phyloP scores from a whole-genome alignment of 2,888 invertebrate species.

The Caenorhabditis uteleia region DNA sequence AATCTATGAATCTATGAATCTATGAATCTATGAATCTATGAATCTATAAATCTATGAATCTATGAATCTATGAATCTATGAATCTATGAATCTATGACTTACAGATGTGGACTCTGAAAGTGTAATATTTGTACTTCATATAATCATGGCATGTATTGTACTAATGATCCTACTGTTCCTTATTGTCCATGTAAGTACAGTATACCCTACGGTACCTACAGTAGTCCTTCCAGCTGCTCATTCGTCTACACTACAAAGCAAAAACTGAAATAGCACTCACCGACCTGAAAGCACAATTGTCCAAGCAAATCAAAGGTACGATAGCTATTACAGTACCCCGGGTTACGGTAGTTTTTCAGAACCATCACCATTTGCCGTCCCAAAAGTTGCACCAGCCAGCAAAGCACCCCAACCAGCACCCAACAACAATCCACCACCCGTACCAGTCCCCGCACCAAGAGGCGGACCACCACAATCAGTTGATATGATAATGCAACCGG shows the following conservation, averaged over 20 bases:
- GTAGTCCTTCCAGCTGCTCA: not conserved
- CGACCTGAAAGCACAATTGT: not conserved
- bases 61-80: too few relatives aligned
- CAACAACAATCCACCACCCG: not conserved
- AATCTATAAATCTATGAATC: too few relatives aligned
- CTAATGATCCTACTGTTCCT: not conserved
- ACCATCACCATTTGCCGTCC: not conserved
- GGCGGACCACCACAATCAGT: not conserved
- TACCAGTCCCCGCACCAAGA: not conserved
- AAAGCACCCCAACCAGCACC: not conserved
- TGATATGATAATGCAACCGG: not conserved
- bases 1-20: too few relatives aligned
- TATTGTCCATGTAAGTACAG: constrained; percentile 1
- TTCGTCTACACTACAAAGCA: not conserved
- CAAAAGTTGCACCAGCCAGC: not conserved
- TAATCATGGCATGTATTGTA: not conserved
- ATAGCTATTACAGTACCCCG: too few relatives aligned
- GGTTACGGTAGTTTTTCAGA: too few relatives aligned
- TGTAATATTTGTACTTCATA: not conserved
- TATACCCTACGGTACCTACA: not conserved
- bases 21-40: too few relatives aligned
- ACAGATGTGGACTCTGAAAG: not conserved
- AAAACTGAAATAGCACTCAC: not conserved
- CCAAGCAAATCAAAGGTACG: not conserved
- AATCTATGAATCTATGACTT: too few relatives aligned